These are phyloP conservation scores for Tympanoctomys barrerae DNA, from an alignment of 2,797 vertebrate genomes.

Conservation along the genomic window DNA sequence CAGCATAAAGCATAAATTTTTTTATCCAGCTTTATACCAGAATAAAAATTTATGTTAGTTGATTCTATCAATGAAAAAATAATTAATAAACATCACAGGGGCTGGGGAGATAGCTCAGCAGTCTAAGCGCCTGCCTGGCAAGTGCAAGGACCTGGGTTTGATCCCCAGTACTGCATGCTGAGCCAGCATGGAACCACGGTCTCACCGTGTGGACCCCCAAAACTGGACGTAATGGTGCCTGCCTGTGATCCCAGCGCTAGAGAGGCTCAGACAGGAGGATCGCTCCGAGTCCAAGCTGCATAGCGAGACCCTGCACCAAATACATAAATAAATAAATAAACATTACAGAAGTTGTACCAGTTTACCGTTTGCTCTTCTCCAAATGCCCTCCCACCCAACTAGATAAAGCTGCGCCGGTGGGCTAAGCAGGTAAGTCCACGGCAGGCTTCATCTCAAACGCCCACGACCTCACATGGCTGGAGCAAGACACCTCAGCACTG, in stretches of 20 bases:
- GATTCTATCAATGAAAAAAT: neutral
- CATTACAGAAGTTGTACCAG: neutral
- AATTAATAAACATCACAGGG: conserved; percentile 31
- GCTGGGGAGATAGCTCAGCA: too few species aligned
- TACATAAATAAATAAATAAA: neutral
- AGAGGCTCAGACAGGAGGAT: too few species aligned
- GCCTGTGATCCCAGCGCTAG: too few species aligned
- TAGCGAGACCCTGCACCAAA: too few species aligned
- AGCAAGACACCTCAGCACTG: neutral
- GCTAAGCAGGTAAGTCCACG: neutral
- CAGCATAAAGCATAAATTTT: neutral
- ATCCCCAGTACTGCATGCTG: too few species aligned
- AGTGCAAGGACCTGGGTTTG: too few species aligned
- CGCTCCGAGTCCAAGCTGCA: too few species aligned
- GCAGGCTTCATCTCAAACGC: neutral
- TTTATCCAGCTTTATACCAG: conserved; percentile 29
- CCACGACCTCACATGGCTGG: neutral
- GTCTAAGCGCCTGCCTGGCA: too few species aligned
- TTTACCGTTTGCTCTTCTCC: neutral
- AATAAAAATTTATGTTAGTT: conserved; percentile 2
- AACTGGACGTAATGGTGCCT: too few species aligned
- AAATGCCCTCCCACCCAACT: neutral
- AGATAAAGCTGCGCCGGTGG: neutral
- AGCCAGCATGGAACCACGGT: too few species aligned
- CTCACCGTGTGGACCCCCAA: too few species aligned